Evolutionary conservation across 2,113 vertebrate species (phyloP).

Genomic region (Athene cunicularia): DNA sequence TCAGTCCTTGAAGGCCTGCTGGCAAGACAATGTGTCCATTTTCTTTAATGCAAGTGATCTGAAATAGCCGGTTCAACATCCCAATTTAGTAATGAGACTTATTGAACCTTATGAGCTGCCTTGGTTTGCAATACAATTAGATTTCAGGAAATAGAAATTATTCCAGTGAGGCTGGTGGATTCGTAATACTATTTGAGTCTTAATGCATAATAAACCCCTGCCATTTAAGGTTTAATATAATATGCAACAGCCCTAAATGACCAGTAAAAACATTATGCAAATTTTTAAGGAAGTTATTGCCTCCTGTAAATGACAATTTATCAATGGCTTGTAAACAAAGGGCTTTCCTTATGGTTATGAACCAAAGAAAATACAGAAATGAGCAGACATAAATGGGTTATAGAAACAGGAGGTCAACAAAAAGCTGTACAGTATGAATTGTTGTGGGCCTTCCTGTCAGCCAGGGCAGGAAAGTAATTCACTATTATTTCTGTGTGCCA

Average conservation of each 20-base stretch:
- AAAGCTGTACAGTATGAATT: neutral
- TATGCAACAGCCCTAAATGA: slow-evolving; percentile 48
- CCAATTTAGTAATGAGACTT: slow-evolving; percentile 43
- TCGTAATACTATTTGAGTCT: slow-evolving; percentile 13
- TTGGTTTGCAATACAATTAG: slow-evolving; percentile 44
- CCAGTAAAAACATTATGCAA: slow-evolving; percentile 57
- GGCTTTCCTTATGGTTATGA: slow-evolving; percentile 19
- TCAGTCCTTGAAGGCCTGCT: neutral
- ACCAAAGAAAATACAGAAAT: slow-evolving; percentile 6
- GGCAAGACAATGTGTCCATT: neutral
- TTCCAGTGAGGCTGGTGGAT: slow-evolving; percentile 34
- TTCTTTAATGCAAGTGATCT: neutral
- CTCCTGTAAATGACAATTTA: slow-evolving; percentile 32
- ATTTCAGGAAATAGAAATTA: slow-evolving; percentile 49
- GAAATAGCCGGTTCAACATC: neutral
- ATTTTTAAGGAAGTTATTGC: slow-evolving; percentile 52
- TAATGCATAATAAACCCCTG: slow-evolving; percentile 56
- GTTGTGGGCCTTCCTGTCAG: neutral
- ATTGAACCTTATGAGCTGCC: slow-evolving; percentile 36
- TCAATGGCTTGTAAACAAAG: slow-evolving; percentile 59
- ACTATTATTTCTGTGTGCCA: neutral
- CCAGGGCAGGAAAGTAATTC: neutral
- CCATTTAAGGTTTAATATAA: slow-evolving; percentile 47
- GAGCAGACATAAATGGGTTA: neutral
- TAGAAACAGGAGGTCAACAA: neutral